Evolutionary conservation across 2,888 invertebrate species (phyloP).

Genomic region (Aelia acuminata): DNA sequence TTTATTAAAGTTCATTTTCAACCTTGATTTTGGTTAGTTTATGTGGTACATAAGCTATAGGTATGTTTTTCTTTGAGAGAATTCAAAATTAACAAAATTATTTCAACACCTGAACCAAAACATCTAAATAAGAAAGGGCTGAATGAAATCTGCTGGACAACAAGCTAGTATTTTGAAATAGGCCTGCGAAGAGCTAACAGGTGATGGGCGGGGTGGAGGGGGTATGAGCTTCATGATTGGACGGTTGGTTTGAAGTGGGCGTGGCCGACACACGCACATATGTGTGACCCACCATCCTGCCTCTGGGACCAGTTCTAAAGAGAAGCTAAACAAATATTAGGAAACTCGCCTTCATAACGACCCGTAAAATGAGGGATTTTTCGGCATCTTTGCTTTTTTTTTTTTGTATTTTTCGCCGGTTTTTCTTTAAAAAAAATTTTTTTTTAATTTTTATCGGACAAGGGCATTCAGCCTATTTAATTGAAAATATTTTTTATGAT

Average conservation of each 20-base stretch:
- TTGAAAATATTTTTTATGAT: too few relatives aligned
- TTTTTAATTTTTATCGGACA: too few relatives aligned
- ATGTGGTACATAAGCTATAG: too few relatives aligned
- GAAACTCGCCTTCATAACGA: neutral
- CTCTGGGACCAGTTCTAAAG: constrained; percentile 10
- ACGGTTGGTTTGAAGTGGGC: neutral
- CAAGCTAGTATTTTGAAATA: neutral
- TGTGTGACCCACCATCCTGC: constrained; percentile 47
- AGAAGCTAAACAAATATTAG: constrained; percentile 15
- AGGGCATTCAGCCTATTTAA: too few relatives aligned
- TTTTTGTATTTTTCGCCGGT: too few relatives aligned
- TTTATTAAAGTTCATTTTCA: too few relatives aligned
- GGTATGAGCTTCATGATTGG: neutral
- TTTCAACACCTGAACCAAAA: neutral
- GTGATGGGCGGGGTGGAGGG: constrained; percentile 10
- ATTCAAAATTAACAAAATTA: neutral
- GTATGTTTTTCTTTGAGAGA: neutral
- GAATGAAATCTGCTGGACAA: neutral
- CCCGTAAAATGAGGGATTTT: neutral
- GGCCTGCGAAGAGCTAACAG: neutral
- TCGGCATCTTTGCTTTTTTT: too few relatives aligned
- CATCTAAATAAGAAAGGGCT: neutral
- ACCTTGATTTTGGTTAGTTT: too few relatives aligned
- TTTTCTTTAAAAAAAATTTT: too few relatives aligned
- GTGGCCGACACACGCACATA: constrained; percentile 37